Evolutionary conservation across 2,797 vertebrate genomes (phyloP).

Genomic region (Setipinna tenuifilis): DNA sequence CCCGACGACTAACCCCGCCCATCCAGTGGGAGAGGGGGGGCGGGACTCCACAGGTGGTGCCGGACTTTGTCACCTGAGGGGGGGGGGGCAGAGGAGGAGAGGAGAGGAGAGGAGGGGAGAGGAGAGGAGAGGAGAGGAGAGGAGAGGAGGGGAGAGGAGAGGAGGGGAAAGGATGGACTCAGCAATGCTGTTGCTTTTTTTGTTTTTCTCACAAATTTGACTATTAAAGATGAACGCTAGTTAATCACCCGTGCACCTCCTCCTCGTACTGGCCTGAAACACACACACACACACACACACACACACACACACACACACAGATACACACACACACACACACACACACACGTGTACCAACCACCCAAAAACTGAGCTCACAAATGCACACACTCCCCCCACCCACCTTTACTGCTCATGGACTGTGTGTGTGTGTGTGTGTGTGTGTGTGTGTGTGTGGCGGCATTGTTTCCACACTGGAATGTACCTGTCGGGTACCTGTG

Average conservation of each 20-base stretch:
- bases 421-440: background rate
- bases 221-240: background rate
- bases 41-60: background rate
- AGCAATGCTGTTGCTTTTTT: background rate
- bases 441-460: background rate
- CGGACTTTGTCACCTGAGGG: too few species aligned
- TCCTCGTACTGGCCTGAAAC: too few species aligned
- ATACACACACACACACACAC: background rate
- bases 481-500: background rate
- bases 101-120: background rate
- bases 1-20: background rate
- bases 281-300: too few species aligned
- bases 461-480: conserved; percentile 2
- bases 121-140: background rate
- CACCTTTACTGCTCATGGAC: background rate
- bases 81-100: conserved; percentile 40
- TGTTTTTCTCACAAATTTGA: background rate
- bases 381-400: background rate
- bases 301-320: conserved; percentile 1
- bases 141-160: background rate
- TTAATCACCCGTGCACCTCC: background rate
- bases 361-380: background rate
- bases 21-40: too few species aligned
- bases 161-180: background rate
- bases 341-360: background rate